Evolutionary conservation across 2,888 invertebrate genomes (phyloP).

Genomic region (Pseudococcus jackbeardsleyi): DNA sequence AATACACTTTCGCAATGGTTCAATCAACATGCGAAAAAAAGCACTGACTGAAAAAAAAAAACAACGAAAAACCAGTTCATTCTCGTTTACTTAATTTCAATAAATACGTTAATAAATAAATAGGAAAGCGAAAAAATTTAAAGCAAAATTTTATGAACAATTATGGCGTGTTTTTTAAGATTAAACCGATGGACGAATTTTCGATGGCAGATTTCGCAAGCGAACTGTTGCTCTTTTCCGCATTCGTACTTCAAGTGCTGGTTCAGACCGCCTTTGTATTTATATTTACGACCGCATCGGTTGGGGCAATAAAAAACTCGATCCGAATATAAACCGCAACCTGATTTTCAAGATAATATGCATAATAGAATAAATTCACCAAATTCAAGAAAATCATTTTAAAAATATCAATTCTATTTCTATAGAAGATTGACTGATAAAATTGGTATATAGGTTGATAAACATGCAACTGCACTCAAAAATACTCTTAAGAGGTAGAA

Average conservation of each 20-base stretch:
- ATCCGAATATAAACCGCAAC: not conserved
- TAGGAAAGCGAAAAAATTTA: not conserved
- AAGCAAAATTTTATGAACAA: conserved; percentile 62
- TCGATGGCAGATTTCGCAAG: conserved; percentile 73
- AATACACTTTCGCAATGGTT: not conserved
- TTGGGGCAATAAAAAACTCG: conserved; percentile 67
- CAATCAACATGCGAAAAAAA: not conserved
- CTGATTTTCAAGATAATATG: conserved; percentile 24
- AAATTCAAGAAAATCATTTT: not conserved
- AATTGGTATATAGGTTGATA: not conserved
- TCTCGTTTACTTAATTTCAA: not conserved
- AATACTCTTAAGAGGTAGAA: not conserved
- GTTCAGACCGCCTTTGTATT: conserved; percentile 71
- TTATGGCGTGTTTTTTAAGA: conserved; percentile 59
- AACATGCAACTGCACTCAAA: not conserved
- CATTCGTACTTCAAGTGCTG: conserved; percentile 75
- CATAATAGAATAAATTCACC: not conserved
- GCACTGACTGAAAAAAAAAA: not conserved
- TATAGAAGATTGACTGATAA: not conserved
- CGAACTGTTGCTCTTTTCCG: conserved; percentile 75
- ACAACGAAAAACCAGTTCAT: not conserved
- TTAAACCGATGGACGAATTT: conserved; percentile 61
- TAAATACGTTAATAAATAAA: too few relatives aligned
- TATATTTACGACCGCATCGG: conserved; percentile 56
- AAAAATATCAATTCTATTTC: not conserved